A percentile compares a stretch with the other conserved stretches of the same genome.
Evolutionary conservation across 92 coral and sea anemone species (phyloP).

Genomic region (Scolanthus callimorphus): DNA sequence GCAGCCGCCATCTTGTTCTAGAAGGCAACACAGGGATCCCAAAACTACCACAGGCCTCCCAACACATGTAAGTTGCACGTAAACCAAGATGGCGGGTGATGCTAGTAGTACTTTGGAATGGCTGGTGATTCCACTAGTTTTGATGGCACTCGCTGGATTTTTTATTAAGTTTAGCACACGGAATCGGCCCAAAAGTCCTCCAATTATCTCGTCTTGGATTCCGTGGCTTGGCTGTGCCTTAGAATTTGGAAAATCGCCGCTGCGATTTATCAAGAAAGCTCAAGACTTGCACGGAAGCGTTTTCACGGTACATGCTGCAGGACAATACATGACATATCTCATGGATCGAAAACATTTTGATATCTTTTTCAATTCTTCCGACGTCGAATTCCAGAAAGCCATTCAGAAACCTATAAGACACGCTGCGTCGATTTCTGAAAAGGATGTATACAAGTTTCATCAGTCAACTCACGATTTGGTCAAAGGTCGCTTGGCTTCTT

Average conservation of each 20-base stretch:
- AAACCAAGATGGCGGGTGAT: no score
- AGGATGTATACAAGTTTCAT: constrained; percentile 29
- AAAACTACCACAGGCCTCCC: no score
- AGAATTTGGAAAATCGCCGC: constrained; percentile 39
- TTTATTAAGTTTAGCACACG: background rate
- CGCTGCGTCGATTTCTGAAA: constrained; percentile 26
- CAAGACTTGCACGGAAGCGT: constrained; percentile 12
- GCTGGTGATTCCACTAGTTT: background rate
- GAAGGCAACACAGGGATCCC: background rate
- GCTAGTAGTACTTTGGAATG: no score
- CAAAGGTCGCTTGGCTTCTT: constrained; percentile 28
- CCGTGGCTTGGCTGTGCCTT: constrained; percentile 59
- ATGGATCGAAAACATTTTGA: constrained; percentile 27
- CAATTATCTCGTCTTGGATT: constrained; percentile 38
- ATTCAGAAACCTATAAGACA: constrained; percentile 35
- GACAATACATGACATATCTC: constrained; percentile 47
- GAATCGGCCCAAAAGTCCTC: constrained; percentile 19
- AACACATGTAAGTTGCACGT: no score
- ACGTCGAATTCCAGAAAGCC: constrained; percentile 39
- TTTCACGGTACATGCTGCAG: constrained; percentile 32
- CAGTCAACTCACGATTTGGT: constrained; percentile 39
- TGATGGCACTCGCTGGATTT: constrained; percentile 1
- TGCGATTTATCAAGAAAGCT: constrained; percentile 20
- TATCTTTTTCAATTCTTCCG: constrained; percentile 35
- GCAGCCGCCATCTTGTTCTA: background rate